These are phyloP conservation scores for Brachyhypopomus gauderio DNA, from an alignment of 2,113 vertebrate species.

Conservation along the genomic window DNA sequence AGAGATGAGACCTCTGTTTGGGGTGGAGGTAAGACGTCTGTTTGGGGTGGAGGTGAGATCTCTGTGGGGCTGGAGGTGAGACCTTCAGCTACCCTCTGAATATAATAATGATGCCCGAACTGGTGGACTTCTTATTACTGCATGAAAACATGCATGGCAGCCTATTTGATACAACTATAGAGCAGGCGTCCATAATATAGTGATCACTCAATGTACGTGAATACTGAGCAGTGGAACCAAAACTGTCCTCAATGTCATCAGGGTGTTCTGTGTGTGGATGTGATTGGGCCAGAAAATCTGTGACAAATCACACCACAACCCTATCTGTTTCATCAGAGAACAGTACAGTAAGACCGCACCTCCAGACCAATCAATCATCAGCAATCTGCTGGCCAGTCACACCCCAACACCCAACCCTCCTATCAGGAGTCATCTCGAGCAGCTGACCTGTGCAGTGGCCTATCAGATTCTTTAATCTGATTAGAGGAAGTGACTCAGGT, in stretches of 20 bases:
- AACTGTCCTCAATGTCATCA: slow-evolving; percentile 1
- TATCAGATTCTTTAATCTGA: background rate
- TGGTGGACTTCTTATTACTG: no score
- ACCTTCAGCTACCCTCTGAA: no score
- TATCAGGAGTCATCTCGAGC: slow-evolving; percentile 20
- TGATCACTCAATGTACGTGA: background rate
- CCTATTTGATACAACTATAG: no score
- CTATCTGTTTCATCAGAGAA: slow-evolving; percentile 13
- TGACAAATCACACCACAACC: slow-evolving; percentile 27
- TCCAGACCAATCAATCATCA: slow-evolving; percentile 23
- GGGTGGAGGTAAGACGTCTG: background rate
- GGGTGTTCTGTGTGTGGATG: slow-evolving; percentile 21
- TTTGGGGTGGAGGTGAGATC: background rate
- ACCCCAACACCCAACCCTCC: background rate
- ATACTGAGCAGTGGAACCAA: background rate
- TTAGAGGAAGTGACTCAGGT: background rate
- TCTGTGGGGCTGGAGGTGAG: background rate
- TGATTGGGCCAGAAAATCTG: slow-evolving; percentile 31
- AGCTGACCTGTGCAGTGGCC: slow-evolving; percentile 28
- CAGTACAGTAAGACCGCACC: background rate
- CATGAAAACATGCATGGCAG: no score
- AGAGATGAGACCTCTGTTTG: background rate
- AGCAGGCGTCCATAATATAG: no score
- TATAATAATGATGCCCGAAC: no score
- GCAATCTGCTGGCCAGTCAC: background rate